These are phyloP conservation scores for Meandrusa payeni DNA, from an alignment of 2,888 invertebrate species.

Conservation along the genomic window DNA sequence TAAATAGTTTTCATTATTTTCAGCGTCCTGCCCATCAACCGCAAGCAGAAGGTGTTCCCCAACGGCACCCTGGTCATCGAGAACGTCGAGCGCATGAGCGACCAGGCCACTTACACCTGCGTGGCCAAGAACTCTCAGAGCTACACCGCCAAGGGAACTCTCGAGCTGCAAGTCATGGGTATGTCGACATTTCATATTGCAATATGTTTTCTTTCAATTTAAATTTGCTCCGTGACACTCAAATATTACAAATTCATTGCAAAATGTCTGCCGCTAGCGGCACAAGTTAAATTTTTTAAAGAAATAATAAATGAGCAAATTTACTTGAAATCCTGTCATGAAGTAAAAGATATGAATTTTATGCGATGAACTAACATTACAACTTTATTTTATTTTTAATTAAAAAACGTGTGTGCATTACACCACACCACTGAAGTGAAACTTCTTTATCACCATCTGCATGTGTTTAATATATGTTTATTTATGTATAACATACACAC, in stretches of 20 bases:
- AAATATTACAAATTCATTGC: not conserved
- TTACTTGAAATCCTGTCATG: not conserved
- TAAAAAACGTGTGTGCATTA: too few species aligned
- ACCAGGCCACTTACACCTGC: constrained; percentile 97
- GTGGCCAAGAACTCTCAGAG: constrained; percentile 95
- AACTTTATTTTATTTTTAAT: too few species aligned
- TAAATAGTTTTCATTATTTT: too few species aligned
- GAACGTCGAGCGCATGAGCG: constrained; percentile 94
- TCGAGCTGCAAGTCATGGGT: constrained; percentile 98
- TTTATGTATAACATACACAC: too few species aligned
- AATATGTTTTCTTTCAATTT: not conserved
- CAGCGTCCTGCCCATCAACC: constrained; percentile 93
- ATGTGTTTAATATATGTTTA: too few species aligned
- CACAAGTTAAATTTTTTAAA: not conserved
- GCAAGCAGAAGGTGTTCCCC: constrained; percentile 95
- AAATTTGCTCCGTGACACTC: constrained; percentile 18
- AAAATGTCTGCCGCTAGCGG: too few species aligned
- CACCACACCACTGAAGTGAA: too few species aligned
- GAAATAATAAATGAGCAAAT: constrained; percentile 6
- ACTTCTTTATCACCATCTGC: too few species aligned
- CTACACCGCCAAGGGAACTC: constrained; percentile 91
- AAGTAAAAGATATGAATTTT: constrained; percentile 2
- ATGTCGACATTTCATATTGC: constrained; percentile 69
- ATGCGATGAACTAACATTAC: too few species aligned
- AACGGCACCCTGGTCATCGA: constrained; percentile 96